A percentile compares a stretch with the other conserved stretches of the same genome.
These are phyloP conservation scores for Panthera tigris DNA, from an alignment of 2,113 vertebrate genomes.

Conservation along the genomic window DNA sequence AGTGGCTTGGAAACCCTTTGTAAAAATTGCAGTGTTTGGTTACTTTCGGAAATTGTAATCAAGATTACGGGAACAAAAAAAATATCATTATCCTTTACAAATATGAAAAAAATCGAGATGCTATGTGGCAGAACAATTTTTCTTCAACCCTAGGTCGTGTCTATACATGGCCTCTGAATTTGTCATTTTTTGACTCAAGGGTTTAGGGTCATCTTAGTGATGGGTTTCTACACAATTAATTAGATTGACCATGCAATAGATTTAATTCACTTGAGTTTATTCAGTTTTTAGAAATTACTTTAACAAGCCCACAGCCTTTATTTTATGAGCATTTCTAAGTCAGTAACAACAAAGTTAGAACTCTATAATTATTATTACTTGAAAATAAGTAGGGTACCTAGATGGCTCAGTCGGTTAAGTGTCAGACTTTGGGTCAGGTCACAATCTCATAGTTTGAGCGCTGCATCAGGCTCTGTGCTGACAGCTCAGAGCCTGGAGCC, in stretches of 20 bases:
- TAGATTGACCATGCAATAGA: not conserved
- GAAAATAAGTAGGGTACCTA: not conserved
- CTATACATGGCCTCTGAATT: not conserved
- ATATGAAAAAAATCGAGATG: not conserved
- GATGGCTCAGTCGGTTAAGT: too few relatives aligned
- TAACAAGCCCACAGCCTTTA: constrained; percentile 12
- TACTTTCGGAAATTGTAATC: constrained; percentile 82
- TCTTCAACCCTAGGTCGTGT: constrained; percentile 44
- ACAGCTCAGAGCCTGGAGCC: too few relatives aligned
- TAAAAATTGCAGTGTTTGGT: constrained; percentile 76
- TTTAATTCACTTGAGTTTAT: constrained; percentile 41
- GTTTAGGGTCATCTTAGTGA: constrained; percentile 7
- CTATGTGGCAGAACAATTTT: constrained; percentile 46
- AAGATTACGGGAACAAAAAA: constrained; percentile 70
- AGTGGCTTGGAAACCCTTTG: constrained; percentile 80
- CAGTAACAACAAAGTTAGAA: constrained; percentile 17
- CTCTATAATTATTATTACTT: constrained; percentile 24
- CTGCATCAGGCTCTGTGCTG: too few relatives aligned
- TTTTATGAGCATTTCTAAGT: constrained; percentile 38
- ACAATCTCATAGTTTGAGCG: too few relatives aligned
- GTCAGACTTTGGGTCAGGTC: too few relatives aligned
- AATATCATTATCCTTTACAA: constrained; percentile 29
- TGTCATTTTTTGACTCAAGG: constrained; percentile 17
- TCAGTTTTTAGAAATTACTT: constrained; percentile 53
- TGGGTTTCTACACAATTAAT: constrained; percentile 23